A percentile compares a stretch with the other conserved stretches of the same genome.
These are phyloP conservation scores for Tragopan temminckii DNA, from an alignment of 2,797 vertebrate species.

Conservation along the genomic window DNA sequence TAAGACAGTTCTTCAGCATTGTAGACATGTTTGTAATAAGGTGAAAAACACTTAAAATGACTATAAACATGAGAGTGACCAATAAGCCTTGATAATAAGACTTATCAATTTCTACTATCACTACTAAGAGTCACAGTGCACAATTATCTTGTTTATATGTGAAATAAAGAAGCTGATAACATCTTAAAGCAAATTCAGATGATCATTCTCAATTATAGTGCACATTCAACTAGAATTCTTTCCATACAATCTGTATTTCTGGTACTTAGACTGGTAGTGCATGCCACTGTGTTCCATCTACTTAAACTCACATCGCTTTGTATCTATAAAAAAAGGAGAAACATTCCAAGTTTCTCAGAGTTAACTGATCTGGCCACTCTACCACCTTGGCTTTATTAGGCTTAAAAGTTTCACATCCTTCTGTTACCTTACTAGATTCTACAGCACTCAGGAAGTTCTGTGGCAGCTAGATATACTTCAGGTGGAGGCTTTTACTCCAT, in stretches of 20 bases:
- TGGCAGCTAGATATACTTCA: neutral
- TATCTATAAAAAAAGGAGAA: neutral
- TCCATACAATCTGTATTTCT: neutral
- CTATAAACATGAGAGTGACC: neutral
- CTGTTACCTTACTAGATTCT: conserved; percentile 1
- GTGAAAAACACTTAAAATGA: neutral
- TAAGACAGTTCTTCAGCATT: neutral
- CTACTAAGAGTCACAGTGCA: neutral
- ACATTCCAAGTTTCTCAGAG: neutral
- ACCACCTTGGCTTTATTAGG: neutral
- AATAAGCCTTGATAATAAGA: neutral
- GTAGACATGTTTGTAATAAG: neutral
- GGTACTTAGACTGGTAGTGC: neutral
- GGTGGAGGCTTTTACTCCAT: neutral
- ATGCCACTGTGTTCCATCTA: neutral
- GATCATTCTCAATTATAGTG: neutral
- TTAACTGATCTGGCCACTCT: neutral
- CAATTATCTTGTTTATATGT: neutral
- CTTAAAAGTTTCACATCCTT: neutral
- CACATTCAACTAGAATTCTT: neutral
- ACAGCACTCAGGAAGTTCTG: conserved; percentile 59
- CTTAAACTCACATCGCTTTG: neutral
- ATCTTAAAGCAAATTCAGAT: neutral
- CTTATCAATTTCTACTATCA: neutral
- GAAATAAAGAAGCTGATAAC: neutral